A percentile compares a stretch with the other conserved stretches of the same genome.
Evolutionary conservation across 2,888 invertebrate genomes (phyloP).

Genomic region (Lomographa bimaculata): DNA sequence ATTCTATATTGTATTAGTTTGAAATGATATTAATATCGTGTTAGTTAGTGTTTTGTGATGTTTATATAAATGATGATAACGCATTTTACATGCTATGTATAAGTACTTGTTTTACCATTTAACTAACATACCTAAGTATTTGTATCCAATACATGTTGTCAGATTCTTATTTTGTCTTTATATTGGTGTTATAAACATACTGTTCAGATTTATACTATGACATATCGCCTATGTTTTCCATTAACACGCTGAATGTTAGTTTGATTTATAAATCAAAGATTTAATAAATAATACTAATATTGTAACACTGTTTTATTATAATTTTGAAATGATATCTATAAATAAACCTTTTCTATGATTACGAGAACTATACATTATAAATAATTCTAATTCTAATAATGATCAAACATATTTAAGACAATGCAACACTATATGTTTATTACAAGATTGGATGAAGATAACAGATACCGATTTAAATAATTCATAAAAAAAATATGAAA

Average conservation of each 20-base stretch:
- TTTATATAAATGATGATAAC: constrained; percentile 2
- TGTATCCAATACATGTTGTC: constrained; percentile 10
- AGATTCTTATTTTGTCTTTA: constrained; percentile 5
- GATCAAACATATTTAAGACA: too few relatives aligned
- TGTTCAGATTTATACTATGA: constrained; percentile 17
- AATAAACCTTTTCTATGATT: too few relatives aligned
- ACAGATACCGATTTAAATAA: too few relatives aligned
- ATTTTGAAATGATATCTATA: too few relatives aligned
- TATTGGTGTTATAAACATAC: constrained; percentile 17
- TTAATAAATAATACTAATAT: constrained; percentile 6
- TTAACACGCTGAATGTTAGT: constrained; percentile 5
- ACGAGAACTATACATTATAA: too few relatives aligned
- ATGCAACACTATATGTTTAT: too few relatives aligned
- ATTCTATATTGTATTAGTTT: constrained; percentile 11
- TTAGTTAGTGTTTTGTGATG: constrained; percentile 11
- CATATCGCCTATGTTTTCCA: constrained; percentile 11
- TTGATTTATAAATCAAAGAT: constrained; percentile 11
- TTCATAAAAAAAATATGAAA: too few relatives aligned
- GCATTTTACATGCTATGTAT: constrained; percentile 3
- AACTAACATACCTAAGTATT: too few relatives aligned
- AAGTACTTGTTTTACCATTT: constrained; percentile 3
- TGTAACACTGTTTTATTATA: too few relatives aligned
- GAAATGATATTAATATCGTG: constrained; percentile 17
- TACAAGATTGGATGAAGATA: too few relatives aligned
- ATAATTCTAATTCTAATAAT: too few relatives aligned